Percentiles rank a stretch among this genome's conserved stretches.
phyloP scores from a whole-genome alignment of 2,888 invertebrate species.

The Suillia variegata region DNA sequence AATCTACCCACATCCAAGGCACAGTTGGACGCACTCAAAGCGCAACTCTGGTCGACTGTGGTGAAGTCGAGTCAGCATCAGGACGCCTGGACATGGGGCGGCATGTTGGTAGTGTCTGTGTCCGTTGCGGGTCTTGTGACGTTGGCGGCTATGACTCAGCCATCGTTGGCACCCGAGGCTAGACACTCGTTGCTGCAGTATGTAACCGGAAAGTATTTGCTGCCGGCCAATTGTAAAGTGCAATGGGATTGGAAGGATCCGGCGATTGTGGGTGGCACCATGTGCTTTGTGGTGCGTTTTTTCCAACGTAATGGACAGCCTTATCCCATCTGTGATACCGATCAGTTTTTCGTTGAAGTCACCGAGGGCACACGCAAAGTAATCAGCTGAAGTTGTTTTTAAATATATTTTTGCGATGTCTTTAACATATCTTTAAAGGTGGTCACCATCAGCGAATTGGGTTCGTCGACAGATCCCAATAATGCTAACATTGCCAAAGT shows the following conservation, averaged over 20 bases:
- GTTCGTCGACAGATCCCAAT: slow-evolving; percentile 83
- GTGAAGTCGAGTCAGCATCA: slow-evolving; percentile 85
- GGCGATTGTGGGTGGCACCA: slow-evolving; percentile 85
- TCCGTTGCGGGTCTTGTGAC: slow-evolving; percentile 88
- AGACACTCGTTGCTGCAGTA: slow-evolving; percentile 88
- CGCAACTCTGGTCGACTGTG: slow-evolving; percentile 83
- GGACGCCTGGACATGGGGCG: slow-evolving; percentile 92
- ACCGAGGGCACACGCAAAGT: slow-evolving; percentile 83
- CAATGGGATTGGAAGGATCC: slow-evolving; percentile 91
- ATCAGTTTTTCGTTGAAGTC: slow-evolving; percentile 86
- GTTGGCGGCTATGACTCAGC: slow-evolving; percentile 89
- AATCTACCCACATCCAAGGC: slow-evolving; percentile 82
- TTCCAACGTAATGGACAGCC: slow-evolving; percentile 92
- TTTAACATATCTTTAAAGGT: slow-evolving; percentile 69
- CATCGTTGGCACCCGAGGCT: slow-evolving; percentile 86
- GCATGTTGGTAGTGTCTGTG: slow-evolving; percentile 88
- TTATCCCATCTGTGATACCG: slow-evolving; percentile 92
- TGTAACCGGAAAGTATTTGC: slow-evolving; percentile 88
- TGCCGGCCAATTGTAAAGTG: slow-evolving; percentile 83
- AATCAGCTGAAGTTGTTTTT: slow-evolving; percentile 16
- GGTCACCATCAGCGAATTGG: slow-evolving; percentile 84
- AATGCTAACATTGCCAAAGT: slow-evolving; percentile 86
- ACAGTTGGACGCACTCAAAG: slow-evolving; percentile 77
- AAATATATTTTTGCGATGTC: slow-evolving; percentile 4
- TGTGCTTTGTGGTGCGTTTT: slow-evolving; percentile 89